A percentile compares a stretch with the other conserved stretches of the same genome.
Conservation (phyloP, 2,797 vertebrate genomes). For the Sebastes oblongus region DNA sequence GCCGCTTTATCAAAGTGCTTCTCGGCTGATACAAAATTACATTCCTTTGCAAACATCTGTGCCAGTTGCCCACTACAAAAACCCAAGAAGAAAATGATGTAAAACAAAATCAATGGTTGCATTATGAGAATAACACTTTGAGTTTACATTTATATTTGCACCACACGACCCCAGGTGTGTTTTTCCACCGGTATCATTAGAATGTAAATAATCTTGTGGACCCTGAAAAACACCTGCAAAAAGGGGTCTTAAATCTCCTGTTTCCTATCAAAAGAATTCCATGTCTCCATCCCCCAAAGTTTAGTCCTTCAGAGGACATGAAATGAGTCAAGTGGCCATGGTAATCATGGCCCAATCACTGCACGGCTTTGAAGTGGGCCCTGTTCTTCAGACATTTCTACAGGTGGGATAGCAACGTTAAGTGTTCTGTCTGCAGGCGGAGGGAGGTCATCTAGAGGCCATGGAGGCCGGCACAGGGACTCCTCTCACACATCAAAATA, state of each 20-base stretch:
- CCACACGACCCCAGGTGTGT: neutral
- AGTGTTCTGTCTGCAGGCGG: constrained; percentile 70
- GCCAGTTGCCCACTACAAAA: constrained; percentile 26
- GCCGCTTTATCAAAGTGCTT: constrained; percentile 41
- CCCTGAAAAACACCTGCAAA: constrained; percentile 29
- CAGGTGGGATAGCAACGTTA: constrained; percentile 77
- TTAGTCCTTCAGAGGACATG: constrained; percentile 68
- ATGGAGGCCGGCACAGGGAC: constrained; percentile 37
- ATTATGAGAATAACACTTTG: neutral
- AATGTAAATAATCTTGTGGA: constrained; percentile 3
- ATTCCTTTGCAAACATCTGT: constrained; percentile 52
- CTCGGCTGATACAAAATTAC: constrained; percentile 55
- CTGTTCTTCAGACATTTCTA: constrained; percentile 69
- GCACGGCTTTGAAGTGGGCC: constrained; percentile 71
- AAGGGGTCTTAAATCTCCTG: constrained; percentile 4
- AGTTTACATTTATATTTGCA: neutral
- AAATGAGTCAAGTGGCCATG: constrained; percentile 76
- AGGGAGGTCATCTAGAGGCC: constrained; percentile 77
- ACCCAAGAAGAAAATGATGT: neutral
- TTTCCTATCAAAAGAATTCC: constrained; percentile 44
- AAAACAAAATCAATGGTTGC: neutral
- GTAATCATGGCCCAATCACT: constrained; percentile 80
- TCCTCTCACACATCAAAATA: constrained; percentile 32
- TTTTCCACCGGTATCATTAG: neutral
- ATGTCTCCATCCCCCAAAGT: constrained; percentile 54